A percentile compares a stretch with the other conserved stretches of the same genome.
Evolutionary conservation across 2,113 vertebrate genomes (phyloP).

Genomic region (Leiothrix lutea): DNA sequence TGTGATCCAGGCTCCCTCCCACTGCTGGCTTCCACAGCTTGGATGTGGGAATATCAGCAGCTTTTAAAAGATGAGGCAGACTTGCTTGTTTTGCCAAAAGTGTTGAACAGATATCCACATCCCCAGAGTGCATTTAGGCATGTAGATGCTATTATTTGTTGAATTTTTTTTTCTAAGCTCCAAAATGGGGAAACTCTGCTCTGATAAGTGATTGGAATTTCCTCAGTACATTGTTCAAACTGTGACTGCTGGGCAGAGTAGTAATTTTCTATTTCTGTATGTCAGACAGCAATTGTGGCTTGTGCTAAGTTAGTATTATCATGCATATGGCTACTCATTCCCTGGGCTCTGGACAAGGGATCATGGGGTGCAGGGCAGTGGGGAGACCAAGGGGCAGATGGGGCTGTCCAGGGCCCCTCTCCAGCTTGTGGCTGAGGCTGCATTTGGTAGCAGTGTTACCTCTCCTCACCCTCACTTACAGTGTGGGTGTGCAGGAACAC

Average conservation of each 20-base stretch:
- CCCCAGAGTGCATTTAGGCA: neutral
- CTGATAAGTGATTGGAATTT: constrained; percentile 53
- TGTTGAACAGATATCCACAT: neutral
- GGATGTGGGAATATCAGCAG: neutral
- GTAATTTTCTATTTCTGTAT: constrained; percentile 80
- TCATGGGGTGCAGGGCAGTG: neutral
- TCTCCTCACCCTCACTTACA: neutral
- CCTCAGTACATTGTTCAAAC: constrained; percentile 3
- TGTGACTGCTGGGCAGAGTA: constrained; percentile 55
- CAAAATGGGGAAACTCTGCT: neutral
- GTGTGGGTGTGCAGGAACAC: neutral
- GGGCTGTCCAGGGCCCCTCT: neutral
- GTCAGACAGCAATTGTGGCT: constrained; percentile 74
- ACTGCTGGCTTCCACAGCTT: neutral
- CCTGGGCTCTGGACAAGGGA: constrained; percentile 35
- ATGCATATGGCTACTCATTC: constrained; percentile 16
- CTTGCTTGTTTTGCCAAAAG: neutral
- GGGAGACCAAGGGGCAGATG: neutral
- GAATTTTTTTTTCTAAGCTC: neutral
- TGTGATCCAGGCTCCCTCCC: neutral
- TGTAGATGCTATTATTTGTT: neutral
- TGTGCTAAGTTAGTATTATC: constrained; percentile 64
- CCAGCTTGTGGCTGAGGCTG: rapidly evolving
- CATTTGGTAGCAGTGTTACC: rapidly evolving
- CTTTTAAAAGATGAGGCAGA: neutral